A percentile compares a stretch with the other conserved stretches of the same genome.
Conservation (phyloP, 2,797 vertebrate genomes). For the Mormyrus hasselquistii region DNA sequence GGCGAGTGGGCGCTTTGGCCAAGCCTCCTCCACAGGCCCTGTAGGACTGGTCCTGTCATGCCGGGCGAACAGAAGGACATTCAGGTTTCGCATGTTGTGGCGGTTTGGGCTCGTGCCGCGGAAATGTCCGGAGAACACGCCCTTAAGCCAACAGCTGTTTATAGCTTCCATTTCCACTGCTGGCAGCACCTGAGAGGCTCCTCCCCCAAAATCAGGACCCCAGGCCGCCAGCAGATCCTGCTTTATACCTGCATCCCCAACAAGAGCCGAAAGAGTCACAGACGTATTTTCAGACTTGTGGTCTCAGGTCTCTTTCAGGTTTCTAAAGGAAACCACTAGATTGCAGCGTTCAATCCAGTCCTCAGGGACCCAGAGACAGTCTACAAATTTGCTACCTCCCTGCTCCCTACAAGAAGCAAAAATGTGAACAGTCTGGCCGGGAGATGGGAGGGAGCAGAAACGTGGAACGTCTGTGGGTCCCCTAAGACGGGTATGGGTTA, state of each 20-base stretch:
- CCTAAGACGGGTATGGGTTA: background rate
- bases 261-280: background rate
- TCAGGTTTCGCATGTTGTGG: background rate
- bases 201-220: background rate
- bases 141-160: slow-evolving; percentile 23
- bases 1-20: background rate
- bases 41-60: background rate
- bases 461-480: background rate
- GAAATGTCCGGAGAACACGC: slow-evolving; percentile 18
- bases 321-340: background rate
- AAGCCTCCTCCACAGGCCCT: background rate
- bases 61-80: slow-evolving; percentile 4
- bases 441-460: background rate
- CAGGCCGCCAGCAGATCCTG: background rate
- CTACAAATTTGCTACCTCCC: background rate
- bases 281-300: background rate
- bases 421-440: background rate
- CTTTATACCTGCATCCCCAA: background rate
- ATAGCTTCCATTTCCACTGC: background rate
- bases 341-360: background rate
- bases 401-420: background rate
- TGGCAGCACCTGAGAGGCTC: background rate
- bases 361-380: background rate
- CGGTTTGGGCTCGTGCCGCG: background rate
- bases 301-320: background rate